A percentile compares a stretch with the other conserved stretches of the same genome.
phyloP scores from a whole-genome alignment of 2,888 invertebrate species.

The Junonia oenone region DNA sequence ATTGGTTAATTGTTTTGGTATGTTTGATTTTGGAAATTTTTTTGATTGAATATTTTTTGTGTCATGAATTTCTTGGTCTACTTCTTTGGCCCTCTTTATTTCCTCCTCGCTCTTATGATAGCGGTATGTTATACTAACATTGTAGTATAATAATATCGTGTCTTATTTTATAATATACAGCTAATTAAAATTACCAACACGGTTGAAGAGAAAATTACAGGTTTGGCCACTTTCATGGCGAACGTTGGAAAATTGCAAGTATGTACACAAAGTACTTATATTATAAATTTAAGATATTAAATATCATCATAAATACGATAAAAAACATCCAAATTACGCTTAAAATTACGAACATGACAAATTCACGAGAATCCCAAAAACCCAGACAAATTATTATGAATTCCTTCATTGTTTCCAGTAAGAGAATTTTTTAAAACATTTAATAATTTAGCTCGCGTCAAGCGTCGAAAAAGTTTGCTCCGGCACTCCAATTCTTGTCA shows the following conservation, averaged over 20 bases:
- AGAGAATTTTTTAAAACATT: background rate
- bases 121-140: no score
- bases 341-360: no score
- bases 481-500: background rate
- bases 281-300: background rate
- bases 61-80: no score
- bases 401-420: background rate
- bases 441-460: background rate
- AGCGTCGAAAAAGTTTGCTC: background rate
- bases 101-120: no score
- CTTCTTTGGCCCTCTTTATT: no score
- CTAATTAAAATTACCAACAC: background rate
- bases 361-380: background rate
- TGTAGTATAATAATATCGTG: no score
- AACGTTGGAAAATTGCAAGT: background rate
- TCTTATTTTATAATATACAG: no score
- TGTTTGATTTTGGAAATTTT: no score
- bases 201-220: background rate
- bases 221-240: background rate
- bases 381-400: background rate
- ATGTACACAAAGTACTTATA: background rate
- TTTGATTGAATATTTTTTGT: no score
- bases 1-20: no score
- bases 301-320: no score
- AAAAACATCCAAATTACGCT: no score